Base-by-base conservation (phyloP, 2,888 invertebrate genomes). In the Folsomia manolachei region DNA sequence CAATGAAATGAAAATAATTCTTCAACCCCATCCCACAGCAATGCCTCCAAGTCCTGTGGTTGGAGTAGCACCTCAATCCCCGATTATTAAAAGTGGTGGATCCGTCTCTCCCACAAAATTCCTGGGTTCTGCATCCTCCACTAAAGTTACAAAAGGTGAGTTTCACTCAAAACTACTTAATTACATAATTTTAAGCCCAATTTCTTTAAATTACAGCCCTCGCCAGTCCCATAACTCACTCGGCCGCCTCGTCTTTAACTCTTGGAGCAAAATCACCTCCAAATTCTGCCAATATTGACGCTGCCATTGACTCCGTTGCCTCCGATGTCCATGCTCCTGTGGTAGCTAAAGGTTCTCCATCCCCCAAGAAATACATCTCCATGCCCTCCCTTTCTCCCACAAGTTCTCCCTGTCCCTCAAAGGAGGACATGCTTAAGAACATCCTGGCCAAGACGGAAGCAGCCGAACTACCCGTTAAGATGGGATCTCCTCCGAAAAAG, bases 241-340 rank as follows among this genome's bases (percentile, higher is more conserved):
- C n/a, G n/a, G n/a, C n/a, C n/a, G n/a, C n/a, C n/a, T n/a, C n/a
- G n/a, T n/a, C n/a, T n/a, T n/a, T n/a, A n/a, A n/a, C n/a, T n/a
- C n/a, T n/a, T n/a, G n/a, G n/a, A n/a, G 19, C 62, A 4, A 67
- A 56, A 60, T 25, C 67, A 2, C 67, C 67, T 56, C 67, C 67
- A 26, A 67, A 67, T 21, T 67, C 71, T 21, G 69, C 56, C 14
- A 25, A 69, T n/a, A 27, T 27, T 27, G 75, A 26, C 62, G 68
- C 71, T 11, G 62, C 63, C 2, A 71, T 25, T 21, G 63, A 26
- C 2, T 69, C 62, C 24, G 69, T 27, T 4, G 70, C 26, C 21
- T 27, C 39, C 2, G 67, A 51, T 21, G 64, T 26, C 27, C 66
- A 63, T 51, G 62, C 52, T 19, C 64, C 71, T 18, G 67, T 39